phyloP scores from a whole-genome alignment of 2,888 invertebrate species.

The Gryllus longicercus region DNA sequence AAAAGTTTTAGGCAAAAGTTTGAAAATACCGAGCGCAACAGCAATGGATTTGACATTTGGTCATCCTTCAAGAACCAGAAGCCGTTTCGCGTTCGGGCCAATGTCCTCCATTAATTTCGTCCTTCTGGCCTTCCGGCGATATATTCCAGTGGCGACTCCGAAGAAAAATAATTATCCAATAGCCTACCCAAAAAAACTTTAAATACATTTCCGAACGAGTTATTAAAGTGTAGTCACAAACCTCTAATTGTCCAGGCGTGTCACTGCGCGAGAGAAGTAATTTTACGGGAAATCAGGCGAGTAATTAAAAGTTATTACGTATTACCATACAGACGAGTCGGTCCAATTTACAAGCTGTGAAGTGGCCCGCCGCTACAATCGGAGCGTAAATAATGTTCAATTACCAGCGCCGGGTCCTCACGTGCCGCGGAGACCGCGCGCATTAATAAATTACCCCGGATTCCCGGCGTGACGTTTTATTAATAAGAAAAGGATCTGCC shows the following conservation, averaged over 20 bases:
- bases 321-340: constrained; percentile 6
- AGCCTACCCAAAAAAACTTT: background rate
- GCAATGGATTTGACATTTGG: no score
- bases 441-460: constrained; percentile 17
- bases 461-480: constrained; percentile 1
- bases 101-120: no score
- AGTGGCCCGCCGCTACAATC: constrained; percentile 3
- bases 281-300: constrained; percentile 17
- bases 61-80: no score
- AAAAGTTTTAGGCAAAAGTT: no score
- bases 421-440: background rate
- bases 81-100: no score
- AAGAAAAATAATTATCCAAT: background rate
- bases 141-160: background rate
- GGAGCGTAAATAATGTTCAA: constrained; percentile 17
- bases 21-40: no score
- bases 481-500: constrained; percentile 8
- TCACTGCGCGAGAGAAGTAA: constrained; percentile 10
- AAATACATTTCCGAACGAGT: constrained; percentile 3
- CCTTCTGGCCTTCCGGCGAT: no score
- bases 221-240: background rate
- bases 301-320: constrained; percentile 9
- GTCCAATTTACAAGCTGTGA: constrained; percentile 10
- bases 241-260: constrained; percentile 6
- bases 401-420: background rate